These are phyloP conservation scores for Trissolcus brochymenae DNA, from an alignment of 2,888 invertebrate genomes.

Conservation along the genomic window DNA sequence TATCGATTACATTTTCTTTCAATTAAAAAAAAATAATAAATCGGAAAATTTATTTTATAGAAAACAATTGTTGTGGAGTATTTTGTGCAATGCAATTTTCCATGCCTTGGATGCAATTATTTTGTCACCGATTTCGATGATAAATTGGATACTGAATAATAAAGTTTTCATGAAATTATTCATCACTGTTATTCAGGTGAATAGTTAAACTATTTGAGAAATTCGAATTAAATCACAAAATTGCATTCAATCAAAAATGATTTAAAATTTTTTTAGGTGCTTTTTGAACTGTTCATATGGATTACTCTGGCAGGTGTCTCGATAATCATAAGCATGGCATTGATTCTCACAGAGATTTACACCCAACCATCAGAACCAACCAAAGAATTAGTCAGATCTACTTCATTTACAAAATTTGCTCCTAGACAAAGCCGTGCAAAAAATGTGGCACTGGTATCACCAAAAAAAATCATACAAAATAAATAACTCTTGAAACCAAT, in stretches of 20 bases:
- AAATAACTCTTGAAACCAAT: too few species aligned
- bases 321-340: conserved; percentile 4
- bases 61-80: too few species aligned
- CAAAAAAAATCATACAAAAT: neutral
- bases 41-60: neutral
- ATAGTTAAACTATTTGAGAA: neutral
- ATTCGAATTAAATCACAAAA: neutral
- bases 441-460: neutral
- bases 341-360: conserved; percentile 11
- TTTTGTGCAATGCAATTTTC: conserved; percentile 8
- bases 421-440: neutral
- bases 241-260: neutral
- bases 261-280: conserved; percentile 2
- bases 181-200: conserved; percentile 18
- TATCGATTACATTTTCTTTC: neutral
- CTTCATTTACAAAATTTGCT: neutral
- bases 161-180: conserved; percentile 18
- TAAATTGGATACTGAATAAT: conserved; percentile 12
- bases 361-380: neutral
- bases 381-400: neutral
- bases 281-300: conserved; percentile 21
- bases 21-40: neutral
- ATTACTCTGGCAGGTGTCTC: conserved; percentile 21
- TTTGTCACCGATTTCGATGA: conserved; percentile 18
- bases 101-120: conserved; percentile 20